phyloP scores from a whole-genome alignment of 2,888 invertebrate genomes.

The Athalia circularis region DNA sequence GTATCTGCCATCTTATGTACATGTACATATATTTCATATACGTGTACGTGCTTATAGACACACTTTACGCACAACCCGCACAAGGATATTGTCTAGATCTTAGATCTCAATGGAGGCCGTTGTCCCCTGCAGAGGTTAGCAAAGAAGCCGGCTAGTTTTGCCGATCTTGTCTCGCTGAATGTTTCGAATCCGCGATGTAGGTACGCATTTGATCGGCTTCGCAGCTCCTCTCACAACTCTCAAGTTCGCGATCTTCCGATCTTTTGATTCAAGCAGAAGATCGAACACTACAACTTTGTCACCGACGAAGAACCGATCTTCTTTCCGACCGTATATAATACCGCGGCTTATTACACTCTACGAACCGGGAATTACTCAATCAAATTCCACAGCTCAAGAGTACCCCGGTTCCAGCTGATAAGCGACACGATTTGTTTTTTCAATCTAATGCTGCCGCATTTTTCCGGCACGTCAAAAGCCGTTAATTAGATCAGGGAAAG shows the following conservation, averaged over 20 bases:
- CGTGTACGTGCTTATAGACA: neutral
- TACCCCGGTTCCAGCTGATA: no score
- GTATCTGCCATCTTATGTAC: neutral
- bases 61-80: slow-evolving; percentile 24
- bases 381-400: no score
- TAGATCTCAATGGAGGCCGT: slow-evolving; percentile 41
- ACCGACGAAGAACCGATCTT: no score
- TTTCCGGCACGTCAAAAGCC: neutral
- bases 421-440: neutral
- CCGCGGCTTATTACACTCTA: no score
- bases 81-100: slow-evolving; percentile 42
- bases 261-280: neutral
- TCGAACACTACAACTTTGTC: no score
- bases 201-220: slow-evolving; percentile 30
- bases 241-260: slow-evolving; percentile 27
- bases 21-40: neutral
- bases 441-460: neutral
- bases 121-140: slow-evolving; percentile 6
- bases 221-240: no score
- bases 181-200: slow-evolving; percentile 25
- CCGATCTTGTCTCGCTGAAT: slow-evolving; percentile 29
- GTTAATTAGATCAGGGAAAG: slow-evolving; percentile 36
- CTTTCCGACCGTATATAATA: no score
- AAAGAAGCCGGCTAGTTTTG: neutral
- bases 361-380: no score